Base-by-base conservation (phyloP, 2,113 vertebrate species). In the Chloebia gouldiae region DNA sequence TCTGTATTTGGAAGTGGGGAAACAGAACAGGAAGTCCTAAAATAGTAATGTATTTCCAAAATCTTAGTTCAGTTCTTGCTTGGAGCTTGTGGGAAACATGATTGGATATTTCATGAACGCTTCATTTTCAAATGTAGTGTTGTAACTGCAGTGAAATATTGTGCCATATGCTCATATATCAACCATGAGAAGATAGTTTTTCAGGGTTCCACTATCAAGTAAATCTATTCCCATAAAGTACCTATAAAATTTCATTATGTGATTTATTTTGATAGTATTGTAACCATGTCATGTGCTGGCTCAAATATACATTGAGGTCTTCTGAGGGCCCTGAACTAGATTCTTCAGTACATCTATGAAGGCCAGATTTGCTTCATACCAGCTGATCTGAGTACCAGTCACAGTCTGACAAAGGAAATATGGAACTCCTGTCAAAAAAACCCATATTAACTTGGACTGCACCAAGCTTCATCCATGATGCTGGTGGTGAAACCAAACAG, bases 91-190 rank as follows among this genome's bases (percentile, higher is more conserved):
- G 6, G 19, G 33, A 71, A 78, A 47, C 15, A 25, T 8, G 30
- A 50, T 5, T 7, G 19, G 24, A 10, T 6, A 12, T 42, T 63
- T 57, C 35, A 51, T 0, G 2, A 79, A 85, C 0, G 0, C 4
- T 64, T 73, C 0, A 15, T 81, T 89, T 69, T 77, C 59, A 77
- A 69, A 37, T 0, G 1, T 10, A 39, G 7, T 15, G 15, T 28
- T 86, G 5, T 10, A 75, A 53, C 31, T 49, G 39, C 30, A 24
- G 4, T 24, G 11, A 40, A 11, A 19, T 10, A 10, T 27, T 0
- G 1, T 78, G 31, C 15, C 7, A 3, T 31, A 21, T 40, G 9
- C 27, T 21, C 44, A 30, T 68, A 19, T 15, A 28, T 59, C 39
- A 68, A 6, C 40, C 37, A 20, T 4, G 21, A 75, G 75, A 66